Percentiles rank a stretch among this genome's conserved stretches.
These are phyloP conservation scores for Micoletzkya japonica DNA, from an alignment of 2,888 invertebrate genomes.

Conservation along the genomic window DNA sequence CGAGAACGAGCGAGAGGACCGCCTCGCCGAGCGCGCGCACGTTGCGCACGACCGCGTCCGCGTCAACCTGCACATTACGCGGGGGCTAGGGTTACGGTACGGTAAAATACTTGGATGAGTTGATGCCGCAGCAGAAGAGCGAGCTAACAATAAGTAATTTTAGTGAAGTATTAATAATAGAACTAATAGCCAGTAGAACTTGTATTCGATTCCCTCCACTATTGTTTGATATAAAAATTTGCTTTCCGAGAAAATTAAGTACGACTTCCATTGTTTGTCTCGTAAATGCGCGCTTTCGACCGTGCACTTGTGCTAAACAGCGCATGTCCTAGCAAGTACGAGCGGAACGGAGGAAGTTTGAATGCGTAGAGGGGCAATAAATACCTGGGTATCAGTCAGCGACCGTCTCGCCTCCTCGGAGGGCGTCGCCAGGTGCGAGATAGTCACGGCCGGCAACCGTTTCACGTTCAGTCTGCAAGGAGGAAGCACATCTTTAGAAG, in stretches of 20 bases:
- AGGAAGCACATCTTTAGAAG: not conserved
- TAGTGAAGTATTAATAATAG: no score
- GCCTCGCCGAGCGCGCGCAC: slow-evolving; percentile 80
- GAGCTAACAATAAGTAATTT: no score
- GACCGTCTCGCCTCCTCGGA: slow-evolving; percentile 64
- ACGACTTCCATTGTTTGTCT: slow-evolving; percentile 21
- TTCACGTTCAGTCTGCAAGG: slow-evolving; percentile 80
- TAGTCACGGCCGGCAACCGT: slow-evolving; percentile 85
- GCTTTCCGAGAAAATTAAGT: slow-evolving; percentile 24
- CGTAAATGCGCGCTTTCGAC: no score
- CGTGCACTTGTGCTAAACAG: no score
- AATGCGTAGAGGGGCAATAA: slow-evolving; percentile 56
- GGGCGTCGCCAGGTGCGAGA: slow-evolving; percentile 75
- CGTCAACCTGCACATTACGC: no score
- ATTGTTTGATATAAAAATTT: no score
- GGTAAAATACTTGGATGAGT: no score
- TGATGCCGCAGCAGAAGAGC: no score
- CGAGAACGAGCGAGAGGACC: slow-evolving; percentile 73
- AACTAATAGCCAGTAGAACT: no score
- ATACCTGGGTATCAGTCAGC: slow-evolving; percentile 59
- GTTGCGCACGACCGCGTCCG: slow-evolving; percentile 73
- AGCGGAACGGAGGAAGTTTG: not conserved
- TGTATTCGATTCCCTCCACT: no score
- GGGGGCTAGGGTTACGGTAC: no score
- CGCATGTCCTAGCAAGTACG: slow-evolving; percentile 4